Evolutionary conservation across 2,113 vertebrate species (phyloP).

Genomic region (Etheostoma cragini): DNA sequence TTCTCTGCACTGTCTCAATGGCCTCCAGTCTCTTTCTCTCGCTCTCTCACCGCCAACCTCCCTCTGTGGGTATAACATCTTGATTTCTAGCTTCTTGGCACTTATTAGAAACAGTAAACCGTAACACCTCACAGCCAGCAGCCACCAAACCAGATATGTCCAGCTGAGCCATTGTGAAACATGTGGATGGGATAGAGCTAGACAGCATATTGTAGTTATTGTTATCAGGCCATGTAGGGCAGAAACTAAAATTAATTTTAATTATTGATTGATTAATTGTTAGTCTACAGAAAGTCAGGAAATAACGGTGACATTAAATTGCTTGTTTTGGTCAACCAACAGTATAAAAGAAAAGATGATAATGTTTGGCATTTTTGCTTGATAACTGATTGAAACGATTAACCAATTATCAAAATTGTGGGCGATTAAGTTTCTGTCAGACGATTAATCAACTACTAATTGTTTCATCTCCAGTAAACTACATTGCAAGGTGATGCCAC

Average conservation of each 20-base stretch:
- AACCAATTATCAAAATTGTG: neutral
- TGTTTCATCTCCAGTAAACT: neutral
- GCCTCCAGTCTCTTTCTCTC: slow-evolving; percentile 66
- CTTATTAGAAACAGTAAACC: slow-evolving; percentile 36
- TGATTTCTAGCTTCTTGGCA: slow-evolving; percentile 41
- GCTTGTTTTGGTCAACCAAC: neutral
- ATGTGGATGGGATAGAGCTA: slow-evolving; percentile 48
- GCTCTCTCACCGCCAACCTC: slow-evolving; percentile 6
- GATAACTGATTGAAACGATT: neutral
- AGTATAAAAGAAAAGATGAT: neutral
- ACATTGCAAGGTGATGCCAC: neutral
- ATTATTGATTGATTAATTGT: neutral
- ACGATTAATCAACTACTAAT: neutral
- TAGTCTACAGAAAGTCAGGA: neutral
- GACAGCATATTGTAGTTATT: slow-evolving; percentile 23
- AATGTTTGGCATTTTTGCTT: neutral
- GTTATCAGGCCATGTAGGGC: slow-evolving; percentile 14
- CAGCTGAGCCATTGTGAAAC: slow-evolving; percentile 35
- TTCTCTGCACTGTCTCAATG: slow-evolving; percentile 80
- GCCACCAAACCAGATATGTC: slow-evolving; percentile 17
- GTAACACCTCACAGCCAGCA: slow-evolving; percentile 42
- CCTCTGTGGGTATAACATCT: slow-evolving; percentile 52
- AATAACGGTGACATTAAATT: neutral
- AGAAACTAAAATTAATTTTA: neutral
- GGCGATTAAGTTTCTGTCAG: neutral